Base-by-base conservation (phyloP, 2,888 invertebrate species). In the Dioctria linearis region DNA sequence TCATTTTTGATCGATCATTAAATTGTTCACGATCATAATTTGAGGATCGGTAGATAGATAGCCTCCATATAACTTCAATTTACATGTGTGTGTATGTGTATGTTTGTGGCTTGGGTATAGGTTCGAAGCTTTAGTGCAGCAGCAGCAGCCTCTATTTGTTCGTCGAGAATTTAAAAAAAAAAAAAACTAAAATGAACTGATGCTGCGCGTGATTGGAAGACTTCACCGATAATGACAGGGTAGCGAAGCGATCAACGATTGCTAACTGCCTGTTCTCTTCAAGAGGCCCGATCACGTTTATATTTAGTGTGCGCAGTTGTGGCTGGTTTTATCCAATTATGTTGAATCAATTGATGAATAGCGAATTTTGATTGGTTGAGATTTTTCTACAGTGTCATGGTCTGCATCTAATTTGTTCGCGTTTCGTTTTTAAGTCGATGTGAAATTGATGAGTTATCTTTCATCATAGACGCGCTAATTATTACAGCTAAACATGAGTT, bases 21-120 rank as follows among this genome's bases (percentile, higher is more conserved):
- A 73, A 73, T 73, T 57, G 57, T 73, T 73, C 73, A 73, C 59
- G 73, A 73, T 73, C 25, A 25, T 73, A 73, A 73, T 73, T 73
- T 57, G 59, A 73, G 57, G 73, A 73, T 73, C 73, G 59, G 40
- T n/a, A 11, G 4, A 25, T 25, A 54, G 11, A 25, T 25, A 54
- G 11, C 54, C 11, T 4, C 6, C n/a, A n/a, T 46, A 46, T 46
- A 6, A 5, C 46, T 4, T 40, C 4, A 40, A 40, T 40, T 57
- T 49, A 4, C 39, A 37, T 51, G 5, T 49, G 11, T 51, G n/a
- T 8, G 69, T 9, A 11, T 49, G 43, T n/a, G n/a, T n/a, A n/a
- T n/a, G n/a, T n/a, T n/a, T n/a, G n/a, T n/a, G n/a, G n/a, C 2
- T 25, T 25, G 25, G 0, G 25, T 25, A 25, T 25, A 25, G 25